phyloP scores from a whole-genome alignment of 2,797 vertebrate genomes.

The Chelon auratus region DNA sequence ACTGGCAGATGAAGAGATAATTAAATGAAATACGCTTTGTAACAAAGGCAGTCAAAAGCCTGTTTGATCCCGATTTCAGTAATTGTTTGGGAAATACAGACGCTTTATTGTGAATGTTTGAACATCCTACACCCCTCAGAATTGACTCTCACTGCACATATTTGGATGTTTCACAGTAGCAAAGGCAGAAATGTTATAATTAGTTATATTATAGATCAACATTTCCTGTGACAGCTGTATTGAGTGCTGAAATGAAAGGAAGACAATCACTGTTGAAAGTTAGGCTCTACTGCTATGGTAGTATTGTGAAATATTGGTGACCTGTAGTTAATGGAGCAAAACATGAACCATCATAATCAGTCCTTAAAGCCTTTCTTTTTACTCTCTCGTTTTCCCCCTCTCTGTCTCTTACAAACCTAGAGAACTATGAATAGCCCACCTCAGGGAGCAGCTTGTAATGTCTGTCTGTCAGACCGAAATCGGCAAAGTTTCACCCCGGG shows the following conservation, averaged over 20 bases:
- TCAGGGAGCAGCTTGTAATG: constrained; percentile 62
- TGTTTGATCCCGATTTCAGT: too few relatives aligned
- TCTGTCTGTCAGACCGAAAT: constrained; percentile 68
- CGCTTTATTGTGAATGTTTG: too few relatives aligned
- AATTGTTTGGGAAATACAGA: too few relatives aligned
- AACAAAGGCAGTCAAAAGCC: too few relatives aligned
- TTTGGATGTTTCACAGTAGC: too few relatives aligned
- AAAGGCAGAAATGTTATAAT: too few relatives aligned
- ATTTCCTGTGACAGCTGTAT: constrained; percentile 10
- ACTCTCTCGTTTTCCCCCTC: constrained; percentile 22
- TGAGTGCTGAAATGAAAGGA: constrained; percentile 25
- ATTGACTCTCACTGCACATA: too few relatives aligned
- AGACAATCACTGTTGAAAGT: constrained; percentile 18
- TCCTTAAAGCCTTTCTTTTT: constrained; percentile 25
- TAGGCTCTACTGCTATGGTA: not conserved
- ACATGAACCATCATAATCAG: constrained; percentile 17
- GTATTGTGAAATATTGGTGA: constrained; percentile 15
- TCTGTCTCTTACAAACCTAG: constrained; percentile 39
- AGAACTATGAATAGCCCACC: constrained; percentile 48
- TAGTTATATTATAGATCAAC: constrained; percentile 24
- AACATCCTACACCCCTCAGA: too few relatives aligned
- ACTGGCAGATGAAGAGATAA: not conserved
- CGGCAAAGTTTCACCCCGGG: constrained; percentile 64
- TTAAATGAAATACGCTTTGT: not conserved
- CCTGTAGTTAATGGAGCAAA: constrained; percentile 38